Conservation (phyloP, 2,113 vertebrate genomes). For the Scomber colias region DNA sequence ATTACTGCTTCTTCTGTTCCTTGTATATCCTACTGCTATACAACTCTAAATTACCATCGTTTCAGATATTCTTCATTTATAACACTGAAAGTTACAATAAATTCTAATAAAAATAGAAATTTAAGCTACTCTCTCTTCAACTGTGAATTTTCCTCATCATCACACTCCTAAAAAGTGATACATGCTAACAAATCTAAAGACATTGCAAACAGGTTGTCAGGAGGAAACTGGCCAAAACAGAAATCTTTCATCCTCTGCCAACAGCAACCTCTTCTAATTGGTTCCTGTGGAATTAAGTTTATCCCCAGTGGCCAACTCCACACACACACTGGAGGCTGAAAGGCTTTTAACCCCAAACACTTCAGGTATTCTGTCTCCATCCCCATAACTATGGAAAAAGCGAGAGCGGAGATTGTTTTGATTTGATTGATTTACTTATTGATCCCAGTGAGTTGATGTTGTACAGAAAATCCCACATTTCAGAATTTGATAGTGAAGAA, state of each 20-base stretch:
- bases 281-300: constrained; percentile 81
- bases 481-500: neutral
- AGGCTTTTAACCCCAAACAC: constrained; percentile 73
- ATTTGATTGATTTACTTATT: neutral
- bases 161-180: constrained; percentile 27
- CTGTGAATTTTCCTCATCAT: neutral
- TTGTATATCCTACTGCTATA: neutral
- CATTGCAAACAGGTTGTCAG: constrained; percentile 62
- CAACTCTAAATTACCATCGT: neutral
- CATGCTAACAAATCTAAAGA: constrained; percentile 44
- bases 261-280: constrained; percentile 77
- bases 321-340: constrained; percentile 60
- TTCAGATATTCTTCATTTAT: neutral
- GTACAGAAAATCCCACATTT: constrained; percentile 29
- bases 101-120: neutral
- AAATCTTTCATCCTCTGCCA: constrained; percentile 70
- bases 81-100: neutral
- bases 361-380: constrained; percentile 48
- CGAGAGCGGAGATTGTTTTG: constrained; percentile 16
- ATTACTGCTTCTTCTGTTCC: neutral
- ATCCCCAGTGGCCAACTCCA: constrained; percentile 64
- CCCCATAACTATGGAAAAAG: constrained; percentile 28
- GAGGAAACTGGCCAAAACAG: constrained; percentile 55
- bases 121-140: neutral
- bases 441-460: constrained; percentile 22